Evolutionary conservation across 2,113 vertebrate genomes (phyloP).

Genomic region (Sorex araneus): DNA sequence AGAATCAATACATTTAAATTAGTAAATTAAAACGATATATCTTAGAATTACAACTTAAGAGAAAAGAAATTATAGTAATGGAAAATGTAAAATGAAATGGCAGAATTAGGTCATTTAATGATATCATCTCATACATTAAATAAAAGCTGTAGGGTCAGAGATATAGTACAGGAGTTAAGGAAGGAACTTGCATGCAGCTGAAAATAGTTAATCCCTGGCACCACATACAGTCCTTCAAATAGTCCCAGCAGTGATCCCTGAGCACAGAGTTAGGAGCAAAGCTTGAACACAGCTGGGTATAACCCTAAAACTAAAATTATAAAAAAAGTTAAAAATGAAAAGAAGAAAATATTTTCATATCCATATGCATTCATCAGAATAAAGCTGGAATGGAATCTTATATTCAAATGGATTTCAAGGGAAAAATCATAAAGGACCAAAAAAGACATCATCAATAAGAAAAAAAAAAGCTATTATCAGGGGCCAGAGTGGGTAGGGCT

Average conservation of each 20-base stretch:
- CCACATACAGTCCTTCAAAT: no score
- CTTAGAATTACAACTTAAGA: background rate
- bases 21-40: background rate
- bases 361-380: background rate
- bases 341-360: background rate
- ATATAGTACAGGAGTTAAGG: no score
- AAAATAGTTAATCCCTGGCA: no score
- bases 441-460: background rate
- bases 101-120: background rate
- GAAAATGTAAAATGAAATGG: background rate
- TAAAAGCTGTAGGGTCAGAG: background rate
- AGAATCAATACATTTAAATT: background rate
- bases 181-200: no score
- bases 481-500: no score
- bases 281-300: no score
- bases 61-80: background rate
- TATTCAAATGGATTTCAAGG: conserved; percentile 32
- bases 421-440: background rate
- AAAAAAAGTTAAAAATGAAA: background rate
- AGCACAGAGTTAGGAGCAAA: no score
- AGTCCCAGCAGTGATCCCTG: no score
- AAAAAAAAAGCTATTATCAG: background rate
- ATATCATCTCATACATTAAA: background rate
- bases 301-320: no score
- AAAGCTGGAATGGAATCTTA: background rate